Conservation (phyloP, 2,888 invertebrate genomes). For the Biston betularia region DNA sequence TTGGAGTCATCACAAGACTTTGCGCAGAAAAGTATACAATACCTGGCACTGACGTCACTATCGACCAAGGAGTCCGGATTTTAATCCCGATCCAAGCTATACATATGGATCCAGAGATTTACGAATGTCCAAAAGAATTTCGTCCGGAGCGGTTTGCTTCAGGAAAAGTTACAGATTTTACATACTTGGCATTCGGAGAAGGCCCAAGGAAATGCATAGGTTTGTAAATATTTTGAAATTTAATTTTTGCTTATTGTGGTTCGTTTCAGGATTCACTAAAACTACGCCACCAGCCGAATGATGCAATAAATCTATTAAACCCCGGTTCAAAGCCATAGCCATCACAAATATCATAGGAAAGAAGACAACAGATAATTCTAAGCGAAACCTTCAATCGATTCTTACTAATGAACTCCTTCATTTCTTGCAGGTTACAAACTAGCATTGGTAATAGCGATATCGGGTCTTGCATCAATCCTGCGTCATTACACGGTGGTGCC, state of each 20-base stretch:
- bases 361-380: no score
- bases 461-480: constrained; percentile 35
- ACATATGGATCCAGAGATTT: constrained; percentile 54
- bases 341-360: no score
- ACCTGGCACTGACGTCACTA: constrained; percentile 49
- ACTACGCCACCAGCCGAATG: neutral
- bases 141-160: constrained; percentile 54
- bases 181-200: constrained; percentile 53
- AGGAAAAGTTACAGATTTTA: constrained; percentile 32
- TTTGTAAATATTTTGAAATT: constrained; percentile 22
- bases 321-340: no score
- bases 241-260: neutral
- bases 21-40: constrained; percentile 49
- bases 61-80: constrained; percentile 52
- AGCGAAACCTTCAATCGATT: no score
- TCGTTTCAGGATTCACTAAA: neutral
- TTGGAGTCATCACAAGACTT: constrained; percentile 45
- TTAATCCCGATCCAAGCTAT: constrained; percentile 53
- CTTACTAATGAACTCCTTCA: neutral
- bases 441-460: constrained; percentile 30
- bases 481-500: constrained; percentile 35
- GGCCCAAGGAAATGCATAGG: constrained; percentile 56
- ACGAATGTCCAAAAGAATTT: constrained; percentile 53
- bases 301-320: neutral
- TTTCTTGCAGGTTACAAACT: constrained; percentile 34